Evolutionary conservation across 2,888 invertebrate species (phyloP), one percentile per base, ranked within the genome.

Genomic region (Eupithecia vulgata): DNA sequence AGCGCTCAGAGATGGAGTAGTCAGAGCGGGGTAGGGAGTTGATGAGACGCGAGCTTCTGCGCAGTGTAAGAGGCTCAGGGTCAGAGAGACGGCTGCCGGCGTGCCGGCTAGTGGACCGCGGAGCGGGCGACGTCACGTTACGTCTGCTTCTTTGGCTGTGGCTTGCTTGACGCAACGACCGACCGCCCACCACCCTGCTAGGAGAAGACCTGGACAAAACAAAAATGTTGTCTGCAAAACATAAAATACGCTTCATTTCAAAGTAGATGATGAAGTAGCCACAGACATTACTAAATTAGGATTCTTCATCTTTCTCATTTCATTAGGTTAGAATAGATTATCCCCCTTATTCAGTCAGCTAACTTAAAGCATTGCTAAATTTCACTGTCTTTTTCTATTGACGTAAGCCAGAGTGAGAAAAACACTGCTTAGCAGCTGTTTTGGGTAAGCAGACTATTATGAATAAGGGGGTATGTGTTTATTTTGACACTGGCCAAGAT

Each of bases 171-270:
- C 94, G 94, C 89, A 94, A 91, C 90, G 91, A 92, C 92, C 94
- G 93, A 90, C 93, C 94, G 94, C 94, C 94, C 91, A 94, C 93
- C 93, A 94, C 94, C 94, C 94, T 94, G 94, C 94, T 92, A 90
- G 94, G 93, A 94, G 93, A 94, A 93, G 93, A 94, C 93, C 94
- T 94, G 90, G 77, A 84, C 77, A 71, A 61, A 76, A 72, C 25
- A 42, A 57, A 48, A 40, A 72, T 48, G 30, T 48, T 59, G 68
- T 40, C 65, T 69, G 67, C 71, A 68, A 52, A 61, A 61, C 61
- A 17, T 61, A 34, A 12, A 34, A 25, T 25, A 25, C 25, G 12
- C 57, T 25, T 25, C 12, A 57, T 25, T 25, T 8, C 57, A 57
- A 5, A 25, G 0, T 57, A 13, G 57, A 57, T 5, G 10, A 25